Conservation (phyloP, 1,140 invertebrate species). For the Phymastichus coffea region DNA sequence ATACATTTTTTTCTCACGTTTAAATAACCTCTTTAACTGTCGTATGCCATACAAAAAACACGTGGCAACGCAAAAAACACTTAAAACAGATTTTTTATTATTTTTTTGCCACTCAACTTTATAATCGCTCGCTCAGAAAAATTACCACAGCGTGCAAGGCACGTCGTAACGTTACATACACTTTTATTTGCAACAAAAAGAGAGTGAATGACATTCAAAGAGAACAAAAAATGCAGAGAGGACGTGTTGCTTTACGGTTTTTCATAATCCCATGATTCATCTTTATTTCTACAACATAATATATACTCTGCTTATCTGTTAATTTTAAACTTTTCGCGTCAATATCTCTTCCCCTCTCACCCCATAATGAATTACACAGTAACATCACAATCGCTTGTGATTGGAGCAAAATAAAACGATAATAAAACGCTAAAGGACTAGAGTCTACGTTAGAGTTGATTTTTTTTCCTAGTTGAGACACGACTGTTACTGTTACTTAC, state of each 20-base stretch:
- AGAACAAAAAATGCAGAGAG: constrained; percentile 17
- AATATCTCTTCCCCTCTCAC: background rate
- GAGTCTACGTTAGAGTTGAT: constrained; percentile 45
- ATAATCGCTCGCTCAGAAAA: constrained; percentile 14
- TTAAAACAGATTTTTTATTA: constrained; percentile 38
- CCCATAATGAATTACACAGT: constrained; percentile 31
- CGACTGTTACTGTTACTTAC: too few relatives aligned
- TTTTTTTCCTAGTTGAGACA: constrained; percentile 22
- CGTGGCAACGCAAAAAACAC: constrained; percentile 45
- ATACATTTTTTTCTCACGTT: background rate
- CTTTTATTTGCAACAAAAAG: constrained; percentile 17
- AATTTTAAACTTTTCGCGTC: constrained; percentile 12
- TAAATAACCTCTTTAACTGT: constrained; percentile 34
- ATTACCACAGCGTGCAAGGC: constrained; percentile 25
- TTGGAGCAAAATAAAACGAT: constrained; percentile 38
- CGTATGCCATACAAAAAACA: constrained; percentile 41
- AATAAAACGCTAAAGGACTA: constrained; percentile 47
- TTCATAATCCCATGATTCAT: constrained; percentile 1
- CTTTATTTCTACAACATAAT: constrained; percentile 1
- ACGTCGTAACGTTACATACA: constrained; percentile 22
- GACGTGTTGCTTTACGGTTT: constrained; percentile 14
- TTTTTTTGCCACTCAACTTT: constrained; percentile 15
- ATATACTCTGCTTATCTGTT: constrained; percentile 1
- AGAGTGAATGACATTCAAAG: constrained; percentile 16
- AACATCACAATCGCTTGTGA: constrained; percentile 31